Conservation (phyloP, 1,140 invertebrate species). For the Belonocnema kinseyi region DNA sequence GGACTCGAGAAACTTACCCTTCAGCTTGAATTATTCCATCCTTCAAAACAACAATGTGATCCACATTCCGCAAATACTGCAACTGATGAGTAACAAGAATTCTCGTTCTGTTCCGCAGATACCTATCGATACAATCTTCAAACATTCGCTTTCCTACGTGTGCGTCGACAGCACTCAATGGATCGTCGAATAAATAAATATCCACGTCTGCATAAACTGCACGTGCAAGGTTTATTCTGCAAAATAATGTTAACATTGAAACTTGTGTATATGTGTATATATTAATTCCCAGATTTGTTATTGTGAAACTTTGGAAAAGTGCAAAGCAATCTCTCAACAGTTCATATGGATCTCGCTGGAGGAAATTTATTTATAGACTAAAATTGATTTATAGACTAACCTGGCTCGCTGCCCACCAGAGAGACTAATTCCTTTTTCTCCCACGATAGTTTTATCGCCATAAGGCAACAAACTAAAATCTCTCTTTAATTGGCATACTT, state of each 20-base stretch:
- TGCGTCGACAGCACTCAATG: constrained; percentile 88
- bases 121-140: constrained; percentile 82
- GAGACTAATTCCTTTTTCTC: constrained; percentile 85
- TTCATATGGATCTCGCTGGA: background rate
- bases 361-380: background rate
- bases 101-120: constrained; percentile 84
- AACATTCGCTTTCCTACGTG: constrained; percentile 89
- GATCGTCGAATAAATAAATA: constrained; percentile 89
- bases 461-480: constrained; percentile 78
- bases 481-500: constrained; percentile 77
- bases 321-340: background rate
- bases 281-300: too few species aligned
- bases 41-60: constrained; percentile 86
- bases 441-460: constrained; percentile 87
- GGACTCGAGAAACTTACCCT: constrained; percentile 55
- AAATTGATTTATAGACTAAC: constrained; percentile 43
- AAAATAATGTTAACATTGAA: constrained; percentile 5
- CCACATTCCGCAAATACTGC: constrained; percentile 85
- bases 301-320: background rate
- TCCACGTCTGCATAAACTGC: constrained; percentile 77
- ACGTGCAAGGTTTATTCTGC: constrained; percentile 83
- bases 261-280: too few species aligned
- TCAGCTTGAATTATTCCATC: constrained; percentile 77
- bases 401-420: constrained; percentile 89
- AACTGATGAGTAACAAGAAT: constrained; percentile 91